These are phyloP conservation scores for Epinephelus malabaricus DNA, from an alignment of 2,797 vertebrate genomes.

Conservation along the genomic window DNA sequence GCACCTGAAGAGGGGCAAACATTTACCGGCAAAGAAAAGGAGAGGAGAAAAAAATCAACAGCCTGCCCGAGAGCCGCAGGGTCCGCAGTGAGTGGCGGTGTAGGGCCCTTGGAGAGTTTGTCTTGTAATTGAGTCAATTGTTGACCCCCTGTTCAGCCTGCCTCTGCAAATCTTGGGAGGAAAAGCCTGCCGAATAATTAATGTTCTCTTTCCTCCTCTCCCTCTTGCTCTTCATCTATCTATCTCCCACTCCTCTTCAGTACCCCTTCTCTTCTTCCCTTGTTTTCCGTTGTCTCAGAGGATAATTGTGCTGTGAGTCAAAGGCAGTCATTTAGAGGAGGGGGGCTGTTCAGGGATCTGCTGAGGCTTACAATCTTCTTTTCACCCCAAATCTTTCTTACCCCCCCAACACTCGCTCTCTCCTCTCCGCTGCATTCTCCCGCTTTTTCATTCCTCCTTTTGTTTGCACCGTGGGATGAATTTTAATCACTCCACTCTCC, in stretches of 20 bases:
- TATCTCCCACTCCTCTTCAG: slow-evolving; percentile 72
- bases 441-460: slow-evolving; percentile 85
- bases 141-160: slow-evolving; percentile 85
- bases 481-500: slow-evolving; percentile 85
- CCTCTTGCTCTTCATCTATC: slow-evolving; percentile 63
- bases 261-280: slow-evolving; percentile 39
- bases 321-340: slow-evolving; percentile 83
- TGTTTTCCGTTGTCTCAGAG: slow-evolving; percentile 75
- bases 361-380: slow-evolving; percentile 85
- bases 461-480: slow-evolving; percentile 89
- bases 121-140: slow-evolving; percentile 88
- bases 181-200: slow-evolving; percentile 84
- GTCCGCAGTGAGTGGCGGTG: slow-evolving; percentile 73
- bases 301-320: slow-evolving; percentile 84
- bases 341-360: slow-evolving; percentile 74
- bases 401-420: slow-evolving; percentile 60
- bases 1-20: slow-evolving; percentile 88
- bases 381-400: slow-evolving; percentile 81
- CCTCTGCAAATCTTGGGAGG: slow-evolving; percentile 74
- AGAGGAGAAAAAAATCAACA: slow-evolving; percentile 71
- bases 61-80: slow-evolving; percentile 71
- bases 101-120: slow-evolving; percentile 84
- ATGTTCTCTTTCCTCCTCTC: slow-evolving; percentile 68
- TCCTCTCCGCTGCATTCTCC: slow-evolving; percentile 75
- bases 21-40: slow-evolving; percentile 83